phyloP scores from a whole-genome alignment of 2,888 invertebrate species.

The Macrosoma leucophasiata region DNA sequence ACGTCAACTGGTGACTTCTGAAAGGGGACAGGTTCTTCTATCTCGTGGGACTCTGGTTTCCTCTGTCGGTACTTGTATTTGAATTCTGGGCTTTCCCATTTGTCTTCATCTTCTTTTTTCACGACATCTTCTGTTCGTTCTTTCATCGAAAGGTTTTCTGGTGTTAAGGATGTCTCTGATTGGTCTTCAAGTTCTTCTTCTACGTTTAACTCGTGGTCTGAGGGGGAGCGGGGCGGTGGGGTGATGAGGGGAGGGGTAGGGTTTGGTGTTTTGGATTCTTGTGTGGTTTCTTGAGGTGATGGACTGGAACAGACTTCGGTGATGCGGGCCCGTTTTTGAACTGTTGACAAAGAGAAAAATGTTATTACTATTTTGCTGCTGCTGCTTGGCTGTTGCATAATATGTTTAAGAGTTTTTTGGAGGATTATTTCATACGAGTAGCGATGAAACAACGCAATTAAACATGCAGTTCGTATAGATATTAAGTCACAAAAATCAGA shows the following conservation, averaged over 20 bases:
- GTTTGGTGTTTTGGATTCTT: conserved; percentile 51
- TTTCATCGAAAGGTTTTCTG: conserved; percentile 89
- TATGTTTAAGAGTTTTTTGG: no score
- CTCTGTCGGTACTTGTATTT: conserved; percentile 64
- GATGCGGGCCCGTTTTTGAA: conserved; percentile 68
- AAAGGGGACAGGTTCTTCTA: conserved; percentile 40
- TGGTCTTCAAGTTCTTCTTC: conserved; percentile 74
- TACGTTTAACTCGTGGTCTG: conserved; percentile 72
- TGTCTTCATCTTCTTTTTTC: conserved; percentile 67
- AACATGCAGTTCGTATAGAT: no score
- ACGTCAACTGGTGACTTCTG: conserved; percentile 90
- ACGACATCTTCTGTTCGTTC: conserved; percentile 73
- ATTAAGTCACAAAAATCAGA: no score
- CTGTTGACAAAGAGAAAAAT: conserved; percentile 47
- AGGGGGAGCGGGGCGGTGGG: conserved; percentile 63
- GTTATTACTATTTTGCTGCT: no score
- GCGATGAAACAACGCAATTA: no score
- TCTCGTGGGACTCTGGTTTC: conserved; percentile 33
- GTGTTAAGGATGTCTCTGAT: conserved; percentile 77
- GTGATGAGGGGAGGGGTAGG: conserved; percentile 49
- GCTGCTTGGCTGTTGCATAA: no score
- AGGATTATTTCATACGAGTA: no score
- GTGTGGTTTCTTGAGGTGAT: conserved; percentile 49
- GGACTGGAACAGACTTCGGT: conserved; percentile 65
- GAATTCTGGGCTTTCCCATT: conserved; percentile 58